Evolutionary conservation across 2,113 vertebrate species (phyloP), one percentile per base, ranked within the genome.

Genomic region (Rattus norvegicus): DNA sequence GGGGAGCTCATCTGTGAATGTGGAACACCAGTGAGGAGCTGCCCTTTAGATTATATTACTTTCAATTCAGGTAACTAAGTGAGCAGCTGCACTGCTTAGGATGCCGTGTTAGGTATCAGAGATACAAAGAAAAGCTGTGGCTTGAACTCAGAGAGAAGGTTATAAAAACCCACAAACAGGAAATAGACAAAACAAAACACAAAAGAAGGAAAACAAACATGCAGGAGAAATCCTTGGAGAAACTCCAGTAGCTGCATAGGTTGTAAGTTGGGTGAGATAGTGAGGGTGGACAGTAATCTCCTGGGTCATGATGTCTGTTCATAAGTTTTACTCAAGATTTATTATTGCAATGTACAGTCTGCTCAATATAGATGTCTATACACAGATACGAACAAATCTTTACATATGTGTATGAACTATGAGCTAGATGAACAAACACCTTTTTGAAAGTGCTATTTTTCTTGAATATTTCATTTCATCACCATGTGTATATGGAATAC

Each of bases 1-100:
- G 3, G 93, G 94, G 77, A 92, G 79, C 89, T 95, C 73, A 36
- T 70, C 85, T 94, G 81, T 83, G 85, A 79, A 47, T 85, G 47
- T 81, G 88, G 79, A 94, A 49, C 88, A 93, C 90, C 89, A 92
- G 5, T 95, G 88, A 33, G 83, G 43, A 90, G 54, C 88, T 93
- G 69, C 86, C 93, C 94, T 95, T 93, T 90, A 43, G 70, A 85
- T 16, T 90, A 17, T 93, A 67, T 88, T 85, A 56, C 80, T 97
- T 92, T 94, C 39, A 26, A 79, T 92, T 89, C 91, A 89, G 72
- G 80, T 92, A 67, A 30, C 85, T 93, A 83, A 88, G 73, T 54
- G 69, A 93, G 43, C 16, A 13, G 30, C 87, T 80, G 9, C 83
- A 84, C 93, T 93, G 72, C 91, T 88, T 80, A 56, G 67, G 75